Base-by-base conservation (phyloP, 1,140 invertebrate species). In the Drosophila leontia region DNA sequence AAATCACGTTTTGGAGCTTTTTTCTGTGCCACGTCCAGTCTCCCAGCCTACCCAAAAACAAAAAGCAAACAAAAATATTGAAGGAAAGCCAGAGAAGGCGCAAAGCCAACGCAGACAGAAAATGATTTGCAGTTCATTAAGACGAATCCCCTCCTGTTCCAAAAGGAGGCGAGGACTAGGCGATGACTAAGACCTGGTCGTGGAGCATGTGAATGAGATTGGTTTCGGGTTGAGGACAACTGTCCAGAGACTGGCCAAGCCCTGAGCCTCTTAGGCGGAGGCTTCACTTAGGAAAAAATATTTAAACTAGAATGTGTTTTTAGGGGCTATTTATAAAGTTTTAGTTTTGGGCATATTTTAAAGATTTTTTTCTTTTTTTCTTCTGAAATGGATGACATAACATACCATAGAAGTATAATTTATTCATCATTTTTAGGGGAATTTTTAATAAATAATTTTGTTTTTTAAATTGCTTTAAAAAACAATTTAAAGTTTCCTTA, bases 101-200 rank as follows among this genome's bases (percentile, higher is more conserved):
- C 35, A 75, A 78, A 62, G 59, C 64, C 80, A 78, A 84, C 61
- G 72, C 85, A 80, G 85, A 90, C 84, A 68, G 41, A 61, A 90
- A 90, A 90, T 90, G 78, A 82, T 80, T 90, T 85, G 86, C 82
- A 65, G 79, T 86, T 91, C 86, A 91, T 91, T 91, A 91, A 86
- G 77, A 72, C 67, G 62, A 77, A 64, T 58, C 74, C 51, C 65
- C 79, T 34, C 11, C 26, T 29, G 26, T 50, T 51, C 53, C n/a
- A 15, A 3, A 71, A 65, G 70, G 63, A 83, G 77, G 67, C 80
- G 48, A 41, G 41, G 58, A 69, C 80, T 57, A 69, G 69, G 68
- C 75, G 57, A 88, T 87, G 83, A 88, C 84, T 90, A 88, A 88
- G 81, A 37, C 65, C 37, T 26, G 59, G 39, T 61, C 11, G 51